Conservation (phyloP, 2,797 vertebrate species). For the Sparidentex hasta region DNA sequence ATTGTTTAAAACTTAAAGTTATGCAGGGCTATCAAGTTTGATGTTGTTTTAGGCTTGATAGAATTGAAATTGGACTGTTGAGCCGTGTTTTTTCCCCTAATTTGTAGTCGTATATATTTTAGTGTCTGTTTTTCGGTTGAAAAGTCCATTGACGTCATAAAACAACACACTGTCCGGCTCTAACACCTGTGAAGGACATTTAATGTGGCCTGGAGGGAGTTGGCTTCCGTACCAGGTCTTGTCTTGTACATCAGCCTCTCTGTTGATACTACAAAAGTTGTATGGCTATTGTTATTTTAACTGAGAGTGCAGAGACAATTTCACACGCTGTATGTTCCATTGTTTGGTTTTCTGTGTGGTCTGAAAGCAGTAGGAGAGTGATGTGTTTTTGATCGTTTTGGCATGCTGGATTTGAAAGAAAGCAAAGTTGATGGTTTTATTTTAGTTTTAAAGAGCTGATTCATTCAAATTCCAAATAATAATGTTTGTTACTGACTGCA, state of each 20-base stretch:
- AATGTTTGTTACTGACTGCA: not conserved
- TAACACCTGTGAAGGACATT: constrained; percentile 39
- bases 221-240: constrained; percentile 13
- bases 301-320: constrained; percentile 26
- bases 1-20: too few relatives aligned
- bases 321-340: constrained; percentile 41
- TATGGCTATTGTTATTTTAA: constrained; percentile 59
- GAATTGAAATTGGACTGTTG: too few relatives aligned
- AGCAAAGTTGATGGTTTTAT: constrained; percentile 5
- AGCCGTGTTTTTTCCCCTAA: too few relatives aligned
- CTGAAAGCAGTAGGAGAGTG: constrained; percentile 16
- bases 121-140: not conserved
- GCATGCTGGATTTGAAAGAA: constrained; percentile 8
- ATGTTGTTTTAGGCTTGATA: too few relatives aligned
- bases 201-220: constrained; percentile 34
- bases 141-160: constrained; percentile 5
- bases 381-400: constrained; percentile 38
- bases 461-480: not conserved
- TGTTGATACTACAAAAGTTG: constrained; percentile 41
- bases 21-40: too few relatives aligned
- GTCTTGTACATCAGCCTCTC: constrained; percentile 19
- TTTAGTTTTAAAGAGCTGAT: not conserved
- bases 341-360: constrained; percentile 42
- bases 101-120: not conserved
- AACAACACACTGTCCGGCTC: constrained; percentile 1